Conservation (phyloP, 2,797 vertebrate species). For the Pseudomugil tenellus region DNA sequence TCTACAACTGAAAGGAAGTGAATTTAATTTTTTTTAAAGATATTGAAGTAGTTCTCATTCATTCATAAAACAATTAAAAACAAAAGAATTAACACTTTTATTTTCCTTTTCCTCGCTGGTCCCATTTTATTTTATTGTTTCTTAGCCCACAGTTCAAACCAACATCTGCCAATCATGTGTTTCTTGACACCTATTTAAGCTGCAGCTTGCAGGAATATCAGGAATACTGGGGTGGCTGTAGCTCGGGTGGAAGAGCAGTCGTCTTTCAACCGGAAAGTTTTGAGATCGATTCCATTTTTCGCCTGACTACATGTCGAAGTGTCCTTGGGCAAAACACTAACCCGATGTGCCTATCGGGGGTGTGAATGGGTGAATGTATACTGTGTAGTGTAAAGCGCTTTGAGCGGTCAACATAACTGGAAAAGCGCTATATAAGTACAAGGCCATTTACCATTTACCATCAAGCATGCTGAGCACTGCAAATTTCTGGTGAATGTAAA, state of each 20-base stretch:
- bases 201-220: neutral
- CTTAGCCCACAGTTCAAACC: neutral
- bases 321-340: no score
- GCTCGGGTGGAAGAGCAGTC: no score
- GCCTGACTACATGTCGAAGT: no score
- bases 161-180: neutral
- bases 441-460: no score
- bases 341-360: no score
- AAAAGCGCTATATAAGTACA: no score
- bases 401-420: no score
- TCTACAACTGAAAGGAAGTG: constrained; percentile 67
- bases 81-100: neutral
- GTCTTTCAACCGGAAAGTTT: no score
- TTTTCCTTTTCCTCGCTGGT: neutral
- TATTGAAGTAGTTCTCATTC: constrained; percentile 39
- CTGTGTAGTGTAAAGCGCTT: no score
- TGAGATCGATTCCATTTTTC: no score
- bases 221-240: no score
- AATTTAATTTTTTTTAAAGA: constrained; percentile 57
- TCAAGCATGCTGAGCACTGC: neutral
- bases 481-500: constrained; percentile 3
- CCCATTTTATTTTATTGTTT: constrained; percentile 9
- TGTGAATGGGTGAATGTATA: no score
- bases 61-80: constrained; percentile 10
- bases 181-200: neutral